Conservation (phyloP, 2,797 vertebrate genomes). For the Danio jaintianensis region DNA sequence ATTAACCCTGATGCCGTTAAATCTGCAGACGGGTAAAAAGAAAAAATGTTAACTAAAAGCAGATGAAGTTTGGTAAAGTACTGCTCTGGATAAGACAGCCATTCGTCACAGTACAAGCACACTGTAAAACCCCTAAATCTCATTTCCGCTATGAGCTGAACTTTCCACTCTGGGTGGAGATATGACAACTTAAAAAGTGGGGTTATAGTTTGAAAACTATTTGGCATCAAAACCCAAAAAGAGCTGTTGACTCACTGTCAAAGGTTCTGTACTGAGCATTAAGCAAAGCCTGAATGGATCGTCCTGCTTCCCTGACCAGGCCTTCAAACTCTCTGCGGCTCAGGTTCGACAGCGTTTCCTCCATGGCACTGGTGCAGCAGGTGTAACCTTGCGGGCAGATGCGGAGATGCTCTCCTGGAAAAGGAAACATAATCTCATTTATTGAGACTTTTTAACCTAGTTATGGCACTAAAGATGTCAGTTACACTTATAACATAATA, state of each 20-base stretch:
- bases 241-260: conserved; percentile 82
- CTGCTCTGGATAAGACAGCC: background rate
- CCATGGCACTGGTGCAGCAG: conserved; percentile 96
- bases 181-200: background rate
- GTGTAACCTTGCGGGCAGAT: conserved; percentile 97
- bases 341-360: conserved; percentile 88
- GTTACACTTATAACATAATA: background rate
- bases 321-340: conserved; percentile 89
- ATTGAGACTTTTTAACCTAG: background rate
- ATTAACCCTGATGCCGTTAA: conserved; percentile 43
- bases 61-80: conserved; percentile 42
- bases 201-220: background rate
- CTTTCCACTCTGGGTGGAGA: background rate
- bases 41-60: conserved; percentile 51
- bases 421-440: background rate
- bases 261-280: conserved; percentile 85
- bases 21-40: background rate
- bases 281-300: conserved; percentile 82
- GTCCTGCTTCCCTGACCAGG: conserved; percentile 84
- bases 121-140: background rate
- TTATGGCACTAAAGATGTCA: background rate
- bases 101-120: background rate
- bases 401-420: conserved; percentile 91
- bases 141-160: background rate
- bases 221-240: background rate